These are phyloP conservation scores for Pterocles burchelli DNA, from an alignment of 2,113 vertebrate species.

Conservation along the genomic window DNA sequence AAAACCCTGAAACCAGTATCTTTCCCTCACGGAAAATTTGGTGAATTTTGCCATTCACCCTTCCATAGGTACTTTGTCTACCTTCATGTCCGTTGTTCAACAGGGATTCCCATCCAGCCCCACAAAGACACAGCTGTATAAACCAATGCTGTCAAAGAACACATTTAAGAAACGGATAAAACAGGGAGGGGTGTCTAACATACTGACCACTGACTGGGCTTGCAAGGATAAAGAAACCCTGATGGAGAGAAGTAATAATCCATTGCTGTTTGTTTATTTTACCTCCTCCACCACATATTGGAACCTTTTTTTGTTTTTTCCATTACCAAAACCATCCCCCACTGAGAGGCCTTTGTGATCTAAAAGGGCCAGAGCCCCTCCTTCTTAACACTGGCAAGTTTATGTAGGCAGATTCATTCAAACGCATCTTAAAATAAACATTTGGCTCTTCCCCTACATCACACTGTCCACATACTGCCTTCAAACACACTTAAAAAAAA, in stretches of 20 bases:
- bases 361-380: slow-evolving; percentile 27
- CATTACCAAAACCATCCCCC: slow-evolving; percentile 71
- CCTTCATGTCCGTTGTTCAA: slow-evolving; percentile 25
- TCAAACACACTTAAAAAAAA: slow-evolving; percentile 50
- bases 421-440: slow-evolving; percentile 66
- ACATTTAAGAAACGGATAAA: slow-evolving; percentile 55
- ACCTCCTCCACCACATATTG: slow-evolving; percentile 89
- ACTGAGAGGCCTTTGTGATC: slow-evolving; percentile 72
- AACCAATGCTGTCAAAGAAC: slow-evolving; percentile 79
- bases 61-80: slow-evolving; percentile 27
- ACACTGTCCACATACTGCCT: neutral
- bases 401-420: slow-evolving; percentile 62
- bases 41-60: neutral
- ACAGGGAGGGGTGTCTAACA: slow-evolving; percentile 72
- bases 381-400: slow-evolving; percentile 44
- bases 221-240: slow-evolving; percentile 77
- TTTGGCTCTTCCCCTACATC: slow-evolving; percentile 23
- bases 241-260: slow-evolving; percentile 84
- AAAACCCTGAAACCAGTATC: neutral
- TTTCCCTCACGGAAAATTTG: neutral
- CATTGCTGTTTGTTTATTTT: slow-evolving; percentile 88
- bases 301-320: slow-evolving; percentile 85
- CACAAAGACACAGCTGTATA: slow-evolving; percentile 88
- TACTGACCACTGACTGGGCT: slow-evolving; percentile 73
- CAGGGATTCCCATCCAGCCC: slow-evolving; percentile 16